Evolutionary conservation across 2,113 vertebrate genomes (phyloP), one percentile per base, ranked within the genome.

Genomic region (Solea senegalensis): DNA sequence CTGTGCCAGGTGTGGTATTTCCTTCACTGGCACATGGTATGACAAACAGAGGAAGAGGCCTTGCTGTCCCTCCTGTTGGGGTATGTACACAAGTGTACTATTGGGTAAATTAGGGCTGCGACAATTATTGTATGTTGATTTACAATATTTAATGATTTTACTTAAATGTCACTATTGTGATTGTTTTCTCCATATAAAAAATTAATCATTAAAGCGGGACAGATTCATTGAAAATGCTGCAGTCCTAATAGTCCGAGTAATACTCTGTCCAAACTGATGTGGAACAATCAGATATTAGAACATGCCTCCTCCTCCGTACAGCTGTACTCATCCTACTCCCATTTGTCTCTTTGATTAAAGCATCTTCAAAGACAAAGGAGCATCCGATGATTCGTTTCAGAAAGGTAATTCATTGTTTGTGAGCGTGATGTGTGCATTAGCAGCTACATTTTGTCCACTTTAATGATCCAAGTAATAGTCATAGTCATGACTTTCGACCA

Each of bases 31-130:
- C 61, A 86, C 87, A 0, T 88, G 78, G 74, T 90, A 89, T 4
- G 88, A 88, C 76, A 89, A 86, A 61, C 87, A 91, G 41, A 86
- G 88, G 49, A 88, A 92, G 73, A 85, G 76, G 51, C 84, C 89
- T 3, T 84, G 66, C 66, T 94, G 93, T 82, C 86, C 86, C n/a
- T 60, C 65, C 21, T 94, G 94, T 79, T 93, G 86, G 80, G 80
- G 89, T 93, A 90, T 12, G 87, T 46, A 16, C 39, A 27, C 10
- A 4, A 21, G 16, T 16, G 6, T 41, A 34, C 7, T 34, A 34
- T 34, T 34, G 3, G 34, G 21, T 21, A 21, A 21, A 21, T 21
- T 21, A 21, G 21, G 21, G 21, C 21, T 21, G 21, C 21, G 1
- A 21, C 21, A 21, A 21, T 21, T 21, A 21, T 21, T 21, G 21